Conservation (phyloP, 2,888 invertebrate species). For the Drosophila borealis region DNA sequence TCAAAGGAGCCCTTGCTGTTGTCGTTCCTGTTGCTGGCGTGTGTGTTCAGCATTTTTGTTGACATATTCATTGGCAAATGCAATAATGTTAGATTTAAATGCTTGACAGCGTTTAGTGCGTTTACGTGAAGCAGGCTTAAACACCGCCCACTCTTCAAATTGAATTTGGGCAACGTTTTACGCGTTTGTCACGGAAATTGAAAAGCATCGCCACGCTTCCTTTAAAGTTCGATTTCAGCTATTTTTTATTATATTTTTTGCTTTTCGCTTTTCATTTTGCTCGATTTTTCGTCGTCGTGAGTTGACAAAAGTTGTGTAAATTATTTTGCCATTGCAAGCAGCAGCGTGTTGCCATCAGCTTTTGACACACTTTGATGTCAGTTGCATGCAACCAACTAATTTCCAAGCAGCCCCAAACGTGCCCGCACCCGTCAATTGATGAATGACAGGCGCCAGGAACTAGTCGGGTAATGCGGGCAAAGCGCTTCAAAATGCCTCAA, state of each 20-base stretch:
- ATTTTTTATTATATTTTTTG: too few relatives aligned
- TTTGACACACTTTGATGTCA: slow-evolving; percentile 77
- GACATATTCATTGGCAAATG: slow-evolving; percentile 78
- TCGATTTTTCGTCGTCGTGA: slow-evolving; percentile 49
- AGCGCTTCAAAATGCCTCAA: slow-evolving; percentile 56
- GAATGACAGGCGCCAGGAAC: slow-evolving; percentile 58
- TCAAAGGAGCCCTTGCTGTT: slow-evolving; percentile 43
- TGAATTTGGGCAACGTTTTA: slow-evolving; percentile 63
- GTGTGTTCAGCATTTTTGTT: slow-evolving; percentile 65
- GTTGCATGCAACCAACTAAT: slow-evolving; percentile 69
- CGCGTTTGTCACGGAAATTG: slow-evolving; percentile 76
- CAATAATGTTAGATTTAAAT: slow-evolving; percentile 79
- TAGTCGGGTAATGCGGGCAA: slow-evolving; percentile 58
- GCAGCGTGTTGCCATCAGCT: slow-evolving; percentile 30
- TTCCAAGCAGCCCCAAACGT: slow-evolving; percentile 35
- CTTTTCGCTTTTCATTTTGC: slow-evolving; percentile 1
- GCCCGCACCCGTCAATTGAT: slow-evolving; percentile 45
- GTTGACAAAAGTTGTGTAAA: slow-evolving; percentile 74
- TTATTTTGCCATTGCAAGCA: slow-evolving; percentile 68
- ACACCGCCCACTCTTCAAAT: slow-evolving; percentile 38
- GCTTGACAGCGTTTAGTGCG: slow-evolving; percentile 59
- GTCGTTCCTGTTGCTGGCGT: slow-evolving; percentile 17
- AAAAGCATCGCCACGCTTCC: slow-evolving; percentile 53
- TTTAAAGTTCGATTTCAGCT: slow-evolving; percentile 27
- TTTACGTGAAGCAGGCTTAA: slow-evolving; percentile 37